Evolutionary conservation across 2,888 invertebrate species (phyloP), one percentile per base, ranked within the genome.

Genomic region (Drosophila meridionalis): DNA sequence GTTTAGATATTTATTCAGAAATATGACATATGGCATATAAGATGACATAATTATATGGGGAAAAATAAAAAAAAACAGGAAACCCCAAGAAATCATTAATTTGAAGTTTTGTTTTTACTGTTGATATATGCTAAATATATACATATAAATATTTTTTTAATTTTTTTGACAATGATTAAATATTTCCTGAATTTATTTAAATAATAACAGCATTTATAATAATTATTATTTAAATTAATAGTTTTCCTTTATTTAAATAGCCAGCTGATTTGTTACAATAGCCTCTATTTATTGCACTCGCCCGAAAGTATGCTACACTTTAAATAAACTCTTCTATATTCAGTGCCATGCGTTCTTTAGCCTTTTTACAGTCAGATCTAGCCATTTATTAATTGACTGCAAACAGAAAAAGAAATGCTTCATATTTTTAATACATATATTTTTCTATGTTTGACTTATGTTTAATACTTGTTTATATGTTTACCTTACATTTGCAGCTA

Each of bases 401-500:
- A 14, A 8, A 26, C 3, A 47, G 5, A 12, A 7, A 12, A 26
- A 38, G 14, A 8, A 48, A 0, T n/a, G 8, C n/a, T 32, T 1
- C 20, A 20, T 2, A 11, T 3, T 11, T 30, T 12, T 0, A 14
- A 28, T 28, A 47, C 14, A 12, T 26, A 45, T 14, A 14, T 30
- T 48, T 30, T 48, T 2, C n/a, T 30, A 32, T 30, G 36, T 53
- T 12, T 42, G 32, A 7, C 20, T 9, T 40, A 14, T n/a, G 14
- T 40, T 28, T 34, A 52, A 34, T 52, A 0, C n/a, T 3, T 32
- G 7, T 14, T n/a, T 48, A 4, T 20, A 52, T 52, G 12, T 26
- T 52, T 34, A 12, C 11, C 6, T 30, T 20, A 20, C 20, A n/a
- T 43, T 43, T 34, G 1, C 94, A 97, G 97, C 95, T 80, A 93